Conservation (phyloP, 2,888 invertebrate species). For the Aspidiotus rigidus region DNA sequence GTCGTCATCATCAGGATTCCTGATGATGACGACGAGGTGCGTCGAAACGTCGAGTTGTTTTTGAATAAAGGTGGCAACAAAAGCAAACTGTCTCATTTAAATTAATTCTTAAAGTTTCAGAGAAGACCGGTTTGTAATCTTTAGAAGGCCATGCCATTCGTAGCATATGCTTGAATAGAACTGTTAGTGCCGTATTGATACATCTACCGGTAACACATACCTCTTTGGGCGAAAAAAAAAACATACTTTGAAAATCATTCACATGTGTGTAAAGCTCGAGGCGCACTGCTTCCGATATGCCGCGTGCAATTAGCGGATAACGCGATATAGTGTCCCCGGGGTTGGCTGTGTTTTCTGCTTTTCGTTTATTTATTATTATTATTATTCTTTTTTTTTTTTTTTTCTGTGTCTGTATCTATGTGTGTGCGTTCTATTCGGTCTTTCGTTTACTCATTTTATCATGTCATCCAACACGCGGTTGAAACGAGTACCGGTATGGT, state of each 20-base stretch:
- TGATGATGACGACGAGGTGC: too few relatives aligned
- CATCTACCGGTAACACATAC: background rate
- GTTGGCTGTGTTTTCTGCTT: background rate
- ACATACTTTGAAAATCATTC: constrained; percentile 20
- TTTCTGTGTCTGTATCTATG: background rate
- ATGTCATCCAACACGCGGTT: background rate
- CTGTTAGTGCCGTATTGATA: background rate
- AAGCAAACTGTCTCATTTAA: too few relatives aligned
- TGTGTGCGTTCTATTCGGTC: background rate
- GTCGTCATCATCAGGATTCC: too few relatives aligned
- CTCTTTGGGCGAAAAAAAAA: background rate
- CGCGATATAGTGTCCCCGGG: background rate
- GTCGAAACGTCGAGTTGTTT: too few relatives aligned
- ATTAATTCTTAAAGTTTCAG: too few relatives aligned
- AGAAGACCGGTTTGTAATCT: too few relatives aligned
- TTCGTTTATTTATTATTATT: background rate
- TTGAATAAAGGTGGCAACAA: too few relatives aligned
- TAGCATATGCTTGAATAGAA: too few relatives aligned
- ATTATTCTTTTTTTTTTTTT: background rate
- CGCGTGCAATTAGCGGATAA: constrained; percentile 1
- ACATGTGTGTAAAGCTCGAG: constrained; percentile 10
- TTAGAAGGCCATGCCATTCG: too few relatives aligned
- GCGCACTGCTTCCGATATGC: constrained; percentile 7
- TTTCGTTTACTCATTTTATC: background rate
- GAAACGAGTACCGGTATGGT: background rate